Evolutionary conservation across 37 sponge, comb jelly and placozoan species (phyloP).

Genomic region (Mnemiopsis leidyi): DNA sequence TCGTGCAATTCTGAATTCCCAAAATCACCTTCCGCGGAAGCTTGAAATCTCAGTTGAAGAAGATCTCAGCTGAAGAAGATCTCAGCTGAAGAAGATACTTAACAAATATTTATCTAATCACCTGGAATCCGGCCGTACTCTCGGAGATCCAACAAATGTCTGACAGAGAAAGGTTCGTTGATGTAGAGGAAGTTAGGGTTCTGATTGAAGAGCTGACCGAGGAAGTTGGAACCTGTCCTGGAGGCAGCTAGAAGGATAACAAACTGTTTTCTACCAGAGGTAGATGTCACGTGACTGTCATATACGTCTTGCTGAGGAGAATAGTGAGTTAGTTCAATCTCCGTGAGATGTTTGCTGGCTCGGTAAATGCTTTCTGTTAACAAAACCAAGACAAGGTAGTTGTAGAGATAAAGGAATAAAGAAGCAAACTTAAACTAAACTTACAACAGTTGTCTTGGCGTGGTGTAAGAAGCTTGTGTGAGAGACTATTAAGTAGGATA

Average conservation of each 20-base stretch:
- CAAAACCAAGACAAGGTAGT: not conserved
- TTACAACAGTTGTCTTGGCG: not conserved
- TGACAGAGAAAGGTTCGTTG: constrained; percentile 11
- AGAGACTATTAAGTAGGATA: constrained; percentile 19
- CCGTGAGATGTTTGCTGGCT: too few species aligned
- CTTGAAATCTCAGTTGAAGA: too few species aligned
- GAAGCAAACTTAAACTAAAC: not conserved
- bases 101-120: too few species aligned
- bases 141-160: not conserved
- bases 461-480: not conserved
- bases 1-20: too few species aligned
- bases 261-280: not conserved
- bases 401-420: too few species aligned
- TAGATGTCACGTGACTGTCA: not conserved
- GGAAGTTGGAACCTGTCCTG: constrained; percentile 40
- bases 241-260: constrained; percentile 22
- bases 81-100: too few species aligned
- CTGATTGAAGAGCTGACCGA: constrained; percentile 57
- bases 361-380: not conserved
- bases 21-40: too few species aligned
- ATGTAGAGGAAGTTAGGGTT: constrained; percentile 53
- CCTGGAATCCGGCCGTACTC: constrained; percentile 47
- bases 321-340: not conserved
- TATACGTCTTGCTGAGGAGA: not conserved
- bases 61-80: too few species aligned